Conservation (phyloP, 2,888 invertebrate species). For the Hyposoter dolosus region DNA sequence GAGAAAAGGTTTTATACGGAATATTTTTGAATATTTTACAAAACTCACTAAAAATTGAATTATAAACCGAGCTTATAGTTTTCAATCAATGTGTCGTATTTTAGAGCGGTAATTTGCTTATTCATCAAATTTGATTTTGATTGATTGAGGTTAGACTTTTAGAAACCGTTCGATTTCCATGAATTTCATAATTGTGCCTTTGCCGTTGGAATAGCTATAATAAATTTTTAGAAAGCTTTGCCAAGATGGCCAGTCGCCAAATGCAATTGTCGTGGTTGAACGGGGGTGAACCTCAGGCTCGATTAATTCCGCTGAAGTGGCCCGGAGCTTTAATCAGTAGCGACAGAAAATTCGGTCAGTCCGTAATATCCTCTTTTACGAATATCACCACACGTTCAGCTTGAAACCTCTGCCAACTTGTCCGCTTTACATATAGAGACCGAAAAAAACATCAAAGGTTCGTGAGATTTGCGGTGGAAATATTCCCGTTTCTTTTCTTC, state of each 20-base stretch:
- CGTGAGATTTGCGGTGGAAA: not conserved
- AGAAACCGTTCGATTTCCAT: not conserved
- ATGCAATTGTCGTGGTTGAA: constrained; percentile 29
- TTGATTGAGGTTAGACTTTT: not conserved
- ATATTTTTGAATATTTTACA: too few relatives aligned
- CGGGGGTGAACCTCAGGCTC: constrained; percentile 44
- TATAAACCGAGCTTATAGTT: too few relatives aligned
- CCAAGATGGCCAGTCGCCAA: constrained; percentile 52
- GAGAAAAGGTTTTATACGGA: too few relatives aligned
- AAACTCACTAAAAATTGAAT: too few relatives aligned
- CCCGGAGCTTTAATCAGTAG: constrained; percentile 33
- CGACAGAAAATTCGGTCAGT: constrained; percentile 28
- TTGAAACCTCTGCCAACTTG: constrained; percentile 21
- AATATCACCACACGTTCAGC: constrained; percentile 14
- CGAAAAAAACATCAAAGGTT: not conserved
- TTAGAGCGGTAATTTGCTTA: not conserved
- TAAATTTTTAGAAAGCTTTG: constrained; percentile 19
- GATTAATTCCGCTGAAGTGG: constrained; percentile 43
- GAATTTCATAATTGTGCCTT: not conserved
- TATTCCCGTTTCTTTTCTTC: not conserved
- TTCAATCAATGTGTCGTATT: too few relatives aligned
- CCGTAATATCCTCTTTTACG: constrained; percentile 14
- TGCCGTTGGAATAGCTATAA: not conserved
- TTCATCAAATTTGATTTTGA: not conserved
- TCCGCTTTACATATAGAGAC: not conserved